A percentile compares a stretch with the other conserved stretches of the same genome.
Evolutionary conservation across 2,113 vertebrate species (phyloP).

Genomic region (Forbesichthys papilliferus): DNA sequence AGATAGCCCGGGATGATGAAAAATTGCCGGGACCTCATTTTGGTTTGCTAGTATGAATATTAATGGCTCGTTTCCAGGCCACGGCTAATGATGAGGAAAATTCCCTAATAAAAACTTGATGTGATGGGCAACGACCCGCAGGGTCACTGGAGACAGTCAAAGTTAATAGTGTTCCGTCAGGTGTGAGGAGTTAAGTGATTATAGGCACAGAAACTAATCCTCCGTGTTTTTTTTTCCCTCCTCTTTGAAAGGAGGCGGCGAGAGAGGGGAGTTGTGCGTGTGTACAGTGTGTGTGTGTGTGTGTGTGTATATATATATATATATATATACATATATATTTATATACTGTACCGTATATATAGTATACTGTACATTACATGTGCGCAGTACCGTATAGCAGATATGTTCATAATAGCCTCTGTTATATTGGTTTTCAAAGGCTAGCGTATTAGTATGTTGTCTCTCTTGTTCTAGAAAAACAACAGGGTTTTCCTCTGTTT

Average conservation of each 20-base stretch:
- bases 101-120: conserved; percentile 84
- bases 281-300: conserved; percentile 10
- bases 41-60: conserved; percentile 77
- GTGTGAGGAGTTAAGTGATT: conserved; percentile 80
- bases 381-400: too few relatives aligned
- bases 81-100: conserved; percentile 83
- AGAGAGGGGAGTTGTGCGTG: conserved; percentile 19
- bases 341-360: background rate
- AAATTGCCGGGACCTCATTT: conserved; percentile 70
- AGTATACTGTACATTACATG: too few relatives aligned
- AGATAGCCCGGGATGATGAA: conserved; percentile 71
- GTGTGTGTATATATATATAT: conserved; percentile 1
- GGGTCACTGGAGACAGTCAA: conserved; percentile 79
- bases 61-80: conserved; percentile 77
- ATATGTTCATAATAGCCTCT: too few relatives aligned
- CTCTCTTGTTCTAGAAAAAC: background rate
- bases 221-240: conserved; percentile 57
- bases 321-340: too few relatives aligned
- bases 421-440: too few relatives aligned
- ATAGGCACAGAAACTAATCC: conserved; percentile 74
- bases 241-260: conserved; percentile 36
- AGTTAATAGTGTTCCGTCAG: conserved; percentile 81
- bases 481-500: background rate
- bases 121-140: conserved; percentile 79
- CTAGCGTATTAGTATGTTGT: too few relatives aligned